These are phyloP conservation scores for Halcyon badia DNA, from an alignment of 2,797 vertebrate genomes.

Conservation along the genomic window DNA sequence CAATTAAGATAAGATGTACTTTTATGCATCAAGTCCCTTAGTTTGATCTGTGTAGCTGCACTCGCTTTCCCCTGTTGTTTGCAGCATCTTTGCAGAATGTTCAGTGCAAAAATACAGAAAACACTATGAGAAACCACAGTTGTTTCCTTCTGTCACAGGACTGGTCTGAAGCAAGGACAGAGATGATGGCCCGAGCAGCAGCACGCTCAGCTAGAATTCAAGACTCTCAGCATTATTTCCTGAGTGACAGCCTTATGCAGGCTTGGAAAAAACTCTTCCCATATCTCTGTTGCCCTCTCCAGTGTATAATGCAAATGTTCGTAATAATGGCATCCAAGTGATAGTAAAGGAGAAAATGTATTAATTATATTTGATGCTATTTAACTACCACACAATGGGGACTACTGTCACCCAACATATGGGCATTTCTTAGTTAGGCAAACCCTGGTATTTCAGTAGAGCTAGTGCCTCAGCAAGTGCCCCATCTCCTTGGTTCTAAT, in stretches of 20 bases:
- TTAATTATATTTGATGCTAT: not conserved
- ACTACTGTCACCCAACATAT: rapidly evolving
- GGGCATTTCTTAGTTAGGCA: not conserved
- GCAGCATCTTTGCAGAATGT: constrained; percentile 5
- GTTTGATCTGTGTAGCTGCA: constrained; percentile 13
- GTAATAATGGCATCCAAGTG: not conserved
- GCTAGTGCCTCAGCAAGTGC: not conserved
- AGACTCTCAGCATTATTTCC: not conserved
- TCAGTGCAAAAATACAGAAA: constrained; percentile 20
- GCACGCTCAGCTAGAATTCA: not conserved
- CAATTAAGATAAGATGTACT: constrained; percentile 51
- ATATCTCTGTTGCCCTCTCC: not conserved
- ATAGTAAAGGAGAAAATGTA: not conserved
- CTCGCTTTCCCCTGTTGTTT: not conserved
- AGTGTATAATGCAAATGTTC: not conserved
- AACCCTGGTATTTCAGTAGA: not conserved
- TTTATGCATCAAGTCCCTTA: not conserved
- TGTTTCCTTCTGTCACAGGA: not conserved
- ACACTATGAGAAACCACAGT: not conserved
- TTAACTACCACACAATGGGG: not conserved
- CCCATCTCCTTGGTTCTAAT: not conserved
- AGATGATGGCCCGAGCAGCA: not conserved
- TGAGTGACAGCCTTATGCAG: not conserved
- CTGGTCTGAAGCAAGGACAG: not conserved
- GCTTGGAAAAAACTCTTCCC: not conserved